Percentiles rank a stretch among this genome's conserved stretches.
Conservation (phyloP, 2,888 invertebrate genomes). For the Eupithecia insigniata region DNA sequence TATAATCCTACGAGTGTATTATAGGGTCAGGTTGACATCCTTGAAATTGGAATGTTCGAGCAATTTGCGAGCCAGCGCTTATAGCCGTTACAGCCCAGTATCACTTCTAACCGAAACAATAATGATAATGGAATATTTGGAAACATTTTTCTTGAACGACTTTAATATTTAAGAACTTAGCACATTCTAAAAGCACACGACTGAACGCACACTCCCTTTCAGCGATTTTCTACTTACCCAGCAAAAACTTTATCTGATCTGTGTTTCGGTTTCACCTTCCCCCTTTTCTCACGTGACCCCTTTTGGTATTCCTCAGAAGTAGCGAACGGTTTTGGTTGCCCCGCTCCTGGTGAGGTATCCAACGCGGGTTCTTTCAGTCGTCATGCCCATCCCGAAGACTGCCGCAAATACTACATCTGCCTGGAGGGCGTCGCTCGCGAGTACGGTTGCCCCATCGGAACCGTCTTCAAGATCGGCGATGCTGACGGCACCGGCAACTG, state of each 20-base stretch:
- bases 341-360: conserved; percentile 91
- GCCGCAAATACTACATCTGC: conserved; percentile 98
- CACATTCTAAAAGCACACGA: conserved; percentile 33
- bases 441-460: conserved; percentile 97
- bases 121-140: conserved; percentile 21
- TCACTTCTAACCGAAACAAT: conserved; percentile 31
- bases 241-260: conserved; percentile 53
- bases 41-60: conserved; percentile 42
- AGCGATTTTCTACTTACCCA: conserved; percentile 51
- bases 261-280: conserved; percentile 64
- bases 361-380: conserved; percentile 95
- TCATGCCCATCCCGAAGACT: conserved; percentile 97
- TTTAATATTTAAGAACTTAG: conserved; percentile 19
- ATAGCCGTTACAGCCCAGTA: conserved; percentile 34
- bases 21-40: conserved; percentile 31
- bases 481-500: conserved; percentile 96
- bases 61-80: conserved; percentile 30
- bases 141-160: conserved; percentile 21
- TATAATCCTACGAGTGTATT: conserved; percentile 8
- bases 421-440: conserved; percentile 95
- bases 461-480: conserved; percentile 97
- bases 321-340: conserved; percentile 94
- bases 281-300: conserved; percentile 66
- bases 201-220: conserved; percentile 44
- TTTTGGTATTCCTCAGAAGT: conserved; percentile 88